Conservation (phyloP, 2,113 vertebrate species). For the Tonatia bakeri region DNA sequence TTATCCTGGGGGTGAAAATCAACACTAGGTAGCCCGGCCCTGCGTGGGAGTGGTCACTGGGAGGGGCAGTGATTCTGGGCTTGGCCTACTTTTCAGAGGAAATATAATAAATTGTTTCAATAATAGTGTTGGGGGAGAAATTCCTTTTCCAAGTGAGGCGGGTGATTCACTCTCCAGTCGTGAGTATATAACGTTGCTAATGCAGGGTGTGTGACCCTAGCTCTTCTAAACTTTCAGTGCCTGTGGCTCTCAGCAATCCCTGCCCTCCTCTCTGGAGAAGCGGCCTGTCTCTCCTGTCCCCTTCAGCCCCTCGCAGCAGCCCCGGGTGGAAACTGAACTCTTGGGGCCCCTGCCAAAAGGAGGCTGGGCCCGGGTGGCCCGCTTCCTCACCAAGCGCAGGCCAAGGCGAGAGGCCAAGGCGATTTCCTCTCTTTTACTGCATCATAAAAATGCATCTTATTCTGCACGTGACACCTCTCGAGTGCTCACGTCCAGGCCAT, state of each 20-base stretch:
- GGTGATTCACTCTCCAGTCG: constrained; percentile 44
- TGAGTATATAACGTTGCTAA: background rate
- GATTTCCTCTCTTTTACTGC: constrained; percentile 80
- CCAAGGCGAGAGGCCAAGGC: constrained; percentile 64
- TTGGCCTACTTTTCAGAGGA: background rate
- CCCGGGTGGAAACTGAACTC: constrained; percentile 76
- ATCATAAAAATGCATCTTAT: constrained; percentile 75
- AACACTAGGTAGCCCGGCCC: background rate
- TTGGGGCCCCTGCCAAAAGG: constrained; percentile 67
- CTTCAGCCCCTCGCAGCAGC: constrained; percentile 19
- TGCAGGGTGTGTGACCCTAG: background rate
- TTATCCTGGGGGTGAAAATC: background rate
- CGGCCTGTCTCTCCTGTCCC: constrained; percentile 50
- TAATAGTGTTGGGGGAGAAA: background rate
- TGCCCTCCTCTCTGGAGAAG: constrained; percentile 50
- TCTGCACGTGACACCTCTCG: constrained; percentile 62
- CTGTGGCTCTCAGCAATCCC: constrained; percentile 63
- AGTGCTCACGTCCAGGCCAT: constrained; percentile 54
- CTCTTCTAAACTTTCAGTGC: constrained; percentile 53
- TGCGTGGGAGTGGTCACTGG: background rate
- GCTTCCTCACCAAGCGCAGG: constrained; percentile 71
- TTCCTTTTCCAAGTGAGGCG: constrained; percentile 47
- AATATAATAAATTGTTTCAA: background rate
- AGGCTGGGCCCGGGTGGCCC: constrained; percentile 69
- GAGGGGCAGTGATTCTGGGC: background rate